Evolutionary conservation across 2,888 invertebrate genomes (phyloP), one percentile per base, ranked within the genome.

Genomic region (Diaphora mendica): DNA sequence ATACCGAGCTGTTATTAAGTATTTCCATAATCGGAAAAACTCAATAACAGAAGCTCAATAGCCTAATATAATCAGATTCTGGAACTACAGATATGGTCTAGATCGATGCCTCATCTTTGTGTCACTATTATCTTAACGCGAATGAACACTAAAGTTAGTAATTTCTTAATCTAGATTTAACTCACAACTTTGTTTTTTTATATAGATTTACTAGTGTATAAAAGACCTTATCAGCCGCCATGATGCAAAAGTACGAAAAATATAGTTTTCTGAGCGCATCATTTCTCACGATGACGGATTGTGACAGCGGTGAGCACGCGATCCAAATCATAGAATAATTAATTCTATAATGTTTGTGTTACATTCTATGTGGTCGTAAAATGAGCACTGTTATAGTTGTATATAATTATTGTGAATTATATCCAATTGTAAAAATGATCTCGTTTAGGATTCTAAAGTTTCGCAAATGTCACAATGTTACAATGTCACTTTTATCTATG

Each of bases 211-310:
- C 5, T 55, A 59, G 59, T 68, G 68, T 68, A 39, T 64, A 64
- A 2, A n/a, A 64, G 64, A 17, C 72, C 30, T 68, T 42, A 72
- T 30, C 68, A 75, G 67, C 33, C 68, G 69, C 64, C 75, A 77
- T 82, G 65, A 78, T 77, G 81, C 75, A 72, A 78, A 77, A 69
- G 30, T 67, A 75, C 64, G 59, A 62, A 62, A 26, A 77, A 75
- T 39, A 74, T 75, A 65, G 15, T 55, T 66, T 76, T 67, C 78
- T 35, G 64, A 70, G 80, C 79, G 78, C 78, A 80, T 87, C 82
- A 73, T 70, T 85, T 86, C 88, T 82, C 87, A 87, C 83, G 85
- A 79, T 77, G 79, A 78, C 68, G 70, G 77, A 81, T 83, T 82
- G 79, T 79, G 68, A 74, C 76, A 73, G 39, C 35, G 67, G 71